phyloP scores from a whole-genome alignment of 2,797 vertebrate genomes.

The Spinus pinus region DNA sequence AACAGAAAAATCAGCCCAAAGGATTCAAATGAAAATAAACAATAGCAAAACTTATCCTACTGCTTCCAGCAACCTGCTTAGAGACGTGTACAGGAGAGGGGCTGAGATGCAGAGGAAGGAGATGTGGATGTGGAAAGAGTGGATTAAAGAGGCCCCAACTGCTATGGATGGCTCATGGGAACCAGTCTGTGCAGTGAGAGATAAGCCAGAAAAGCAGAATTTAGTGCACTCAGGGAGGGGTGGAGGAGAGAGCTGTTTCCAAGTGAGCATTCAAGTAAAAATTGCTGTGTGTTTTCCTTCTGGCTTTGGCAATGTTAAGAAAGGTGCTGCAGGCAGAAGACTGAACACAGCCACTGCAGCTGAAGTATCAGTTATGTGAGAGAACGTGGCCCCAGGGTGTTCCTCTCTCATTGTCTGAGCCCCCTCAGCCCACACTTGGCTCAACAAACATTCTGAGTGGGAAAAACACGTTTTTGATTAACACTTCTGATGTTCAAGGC shows the following conservation, averaged over 20 bases:
- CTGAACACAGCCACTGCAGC: neutral
- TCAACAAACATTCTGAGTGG: neutral
- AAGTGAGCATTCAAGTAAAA: neutral
- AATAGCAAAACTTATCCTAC: neutral
- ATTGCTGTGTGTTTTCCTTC: neutral
- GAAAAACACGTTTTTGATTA: neutral
- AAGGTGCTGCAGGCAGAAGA: neutral
- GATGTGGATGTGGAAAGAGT: neutral
- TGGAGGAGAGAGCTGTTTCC: neutral
- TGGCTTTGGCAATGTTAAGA: neutral
- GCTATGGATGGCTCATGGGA: neutral
- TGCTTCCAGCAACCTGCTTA: neutral
- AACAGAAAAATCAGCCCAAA: neutral
- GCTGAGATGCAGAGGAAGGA: neutral
- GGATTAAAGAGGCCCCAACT: neutral
- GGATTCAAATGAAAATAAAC: neutral
- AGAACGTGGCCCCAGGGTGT: neutral
- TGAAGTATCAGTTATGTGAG: neutral
- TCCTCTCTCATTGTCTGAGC: neutral
- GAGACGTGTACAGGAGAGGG: neutral
- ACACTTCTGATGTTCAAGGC: neutral
- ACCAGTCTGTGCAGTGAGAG: neutral
- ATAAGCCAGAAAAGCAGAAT: constrained; percentile 17
- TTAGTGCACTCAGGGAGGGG: neutral
- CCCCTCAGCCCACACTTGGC: neutral